Evolutionary conservation across 2,888 invertebrate species (phyloP), one percentile per base, ranked within the genome.

Genomic region (Volucella inanis): DNA sequence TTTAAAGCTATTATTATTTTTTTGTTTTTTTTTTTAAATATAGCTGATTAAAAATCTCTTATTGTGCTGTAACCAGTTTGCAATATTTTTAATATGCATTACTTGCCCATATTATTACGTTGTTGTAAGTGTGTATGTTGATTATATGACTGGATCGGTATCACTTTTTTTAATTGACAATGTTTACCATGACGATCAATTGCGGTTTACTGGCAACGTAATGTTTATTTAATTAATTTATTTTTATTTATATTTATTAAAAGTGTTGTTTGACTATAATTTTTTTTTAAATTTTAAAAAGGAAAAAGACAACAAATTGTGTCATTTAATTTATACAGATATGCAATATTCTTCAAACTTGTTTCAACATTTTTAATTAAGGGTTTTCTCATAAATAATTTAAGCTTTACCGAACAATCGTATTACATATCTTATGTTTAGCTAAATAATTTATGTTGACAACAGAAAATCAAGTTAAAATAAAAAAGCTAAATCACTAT

Each of bases 51-150:
- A 77, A 71, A 77, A 67, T 59, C 67, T 38, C 54, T 64, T 74
- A 68, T 41, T 41, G 50, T 39, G 31, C 52, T 77, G 41, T 59
- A 49, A 72, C 31, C 50, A 64, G 45, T 70, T 50, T 59, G 12
- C 61, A 65, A 77, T 82, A 45, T 65, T 62, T 54, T 55, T 55
- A 57, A 52, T 65, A 22, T 76, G 64, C 57, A 76, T 65, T 22
- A 45, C 62, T 70, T 64, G 76, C 31, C 6, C 70, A 55, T 61
- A 57, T 47, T 55, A 57, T 47, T 39, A 65, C 50, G 43, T 68
- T 57, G 54, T n/a, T 52, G 31, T 74, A 22, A 74, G 70, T 81
- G 70, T 70, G 70, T 81, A 81, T 59, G 81, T 81, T 67, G 70
- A 71, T 81, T 67, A 65, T 74, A 41, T 76, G 68, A 75, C 76